Base-by-base conservation (phyloP, 2,113 vertebrate species). In the Galeopterus variegatus region DNA sequence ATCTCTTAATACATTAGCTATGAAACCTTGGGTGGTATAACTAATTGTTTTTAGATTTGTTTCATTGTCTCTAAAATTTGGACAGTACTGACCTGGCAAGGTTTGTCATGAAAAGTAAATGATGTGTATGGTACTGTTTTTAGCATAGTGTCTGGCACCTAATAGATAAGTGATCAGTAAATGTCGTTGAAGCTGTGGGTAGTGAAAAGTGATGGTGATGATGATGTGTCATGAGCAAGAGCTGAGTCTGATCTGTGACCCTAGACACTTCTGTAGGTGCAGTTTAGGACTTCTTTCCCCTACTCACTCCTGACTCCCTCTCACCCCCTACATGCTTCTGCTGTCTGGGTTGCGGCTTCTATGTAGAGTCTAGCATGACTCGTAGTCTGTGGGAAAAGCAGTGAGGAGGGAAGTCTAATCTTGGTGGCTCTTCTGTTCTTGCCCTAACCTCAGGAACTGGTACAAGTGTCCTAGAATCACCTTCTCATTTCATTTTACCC, bases 61-160 rank as follows among this genome's bases (percentile, higher is more conserved):
- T 89, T 82, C 31, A 26, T 83, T 75, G 17, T 88, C 26, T 75
- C 50, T 79, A 48, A 83, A 80, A 19, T 33, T 6, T 97, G 45
- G 12, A 0, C 58, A 19, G 24, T 56, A 33, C 14, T 52, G 15
- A 62, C 23, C n/a, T 89, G 82, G 72, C 18, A 33, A 11, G 28
- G 33, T 76, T 76, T 80, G 8, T 54, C 52, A 15, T 60, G 79
- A 33, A 50, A 69, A 9, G 33, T 36, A 77, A n/a, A 26, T 67
- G 48, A 19, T 54, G 8, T 0, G 0, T 5, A 10, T 77, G 26
- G 64, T 14, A 90, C 24, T 21, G 60, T 70, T 86, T 24, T 81
- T 56, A 77, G 45, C 13, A 8, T 1, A 10, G 24, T 7, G 19
- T 89, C 58, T 75, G 77, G n/a, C 50, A 17, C 28, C n/a, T 60